Base-by-base conservation (phyloP, 2,888 invertebrate species). In the Antitype chi region DNA sequence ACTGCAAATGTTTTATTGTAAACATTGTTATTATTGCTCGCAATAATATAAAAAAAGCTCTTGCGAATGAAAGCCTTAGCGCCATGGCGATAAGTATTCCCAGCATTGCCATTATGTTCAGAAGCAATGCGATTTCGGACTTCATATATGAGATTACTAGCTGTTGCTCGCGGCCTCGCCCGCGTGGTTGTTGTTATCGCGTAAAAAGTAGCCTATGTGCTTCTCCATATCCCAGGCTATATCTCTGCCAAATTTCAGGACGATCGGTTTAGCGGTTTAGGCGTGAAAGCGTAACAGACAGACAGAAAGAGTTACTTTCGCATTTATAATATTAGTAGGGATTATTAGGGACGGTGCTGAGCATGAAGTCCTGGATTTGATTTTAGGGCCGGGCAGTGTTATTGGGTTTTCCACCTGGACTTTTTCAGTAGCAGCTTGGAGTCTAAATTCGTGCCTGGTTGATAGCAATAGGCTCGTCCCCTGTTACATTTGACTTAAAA, bases 21-120 rank as follows among this genome's bases (percentile, higher is more conserved):
- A n/a, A 28, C 1, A n/a, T n/a, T 53, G 17, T 28, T 28, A 67
- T 28, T 49, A 52, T 38, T 11, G 17, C n/a, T n/a, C 15, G 15
- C n/a, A n/a, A 28, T 13, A 25, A 43, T n/a, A 25, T n/a, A 43
- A 62, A 57, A 43, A 62, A 57, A 57, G 49, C 67, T 49, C 20
- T 80, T 62, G 81, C 55, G 74, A 81, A 74, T 55, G 32, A 28
- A 15, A 59, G 2, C 43, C 43, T 53, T 38, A 28, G 64, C 47
- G 25, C 28, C 60, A n/a, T 57, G 11, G 67, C 67, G 23, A 62
- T 23, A 23, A 1, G 25, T 4, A 43, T 47, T 25, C 11, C 2
- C 28, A 49, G 60, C 25, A 23, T 47, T 66, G 59, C 20, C 15
- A 53, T 59, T 38, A 8, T 63, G 28, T 55, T 49, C 25, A 38